Evolutionary conservation across 2,888 invertebrate genomes (phyloP).

Genomic region (Diabrotica balteata): DNA sequence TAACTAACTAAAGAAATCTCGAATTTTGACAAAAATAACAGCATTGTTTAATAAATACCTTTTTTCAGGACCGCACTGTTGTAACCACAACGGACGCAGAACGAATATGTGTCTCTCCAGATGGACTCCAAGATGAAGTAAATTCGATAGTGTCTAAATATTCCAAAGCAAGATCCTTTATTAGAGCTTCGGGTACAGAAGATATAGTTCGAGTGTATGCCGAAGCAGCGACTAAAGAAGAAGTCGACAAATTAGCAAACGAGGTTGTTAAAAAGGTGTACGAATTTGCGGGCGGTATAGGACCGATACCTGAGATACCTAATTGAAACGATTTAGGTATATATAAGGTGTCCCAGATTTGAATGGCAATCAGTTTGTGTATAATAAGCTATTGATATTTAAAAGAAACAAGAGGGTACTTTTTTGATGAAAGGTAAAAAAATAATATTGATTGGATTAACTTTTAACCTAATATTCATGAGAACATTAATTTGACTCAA

Average conservation of each 20-base stretch:
- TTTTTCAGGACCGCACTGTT: constrained; percentile 76
- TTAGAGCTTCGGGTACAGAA: constrained; percentile 96
- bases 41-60: too few species aligned
- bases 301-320: constrained; percentile 65
- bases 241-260: constrained; percentile 68
- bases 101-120: constrained; percentile 79
- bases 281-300: constrained; percentile 81
- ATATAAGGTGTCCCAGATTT: constrained; percentile 5
- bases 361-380: neutral
- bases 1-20: too few species aligned
- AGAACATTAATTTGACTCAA: too few species aligned
- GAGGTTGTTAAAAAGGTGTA: constrained; percentile 80
- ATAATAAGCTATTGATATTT: neutral
- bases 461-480: too few species aligned
- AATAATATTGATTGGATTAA: too few species aligned
- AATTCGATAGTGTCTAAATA: constrained; percentile 74
- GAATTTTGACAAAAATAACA: too few species aligned
- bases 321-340: constrained; percentile 1
- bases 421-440: too few species aligned
- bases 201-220: constrained; percentile 96
- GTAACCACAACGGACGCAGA: constrained; percentile 91
- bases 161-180: constrained; percentile 82
- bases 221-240: constrained; percentile 81
- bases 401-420: too few species aligned
- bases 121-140: constrained; percentile 83